phyloP scores from a whole-genome alignment of 1,140 invertebrate genomes.

The Babylonia areolata region DNA sequence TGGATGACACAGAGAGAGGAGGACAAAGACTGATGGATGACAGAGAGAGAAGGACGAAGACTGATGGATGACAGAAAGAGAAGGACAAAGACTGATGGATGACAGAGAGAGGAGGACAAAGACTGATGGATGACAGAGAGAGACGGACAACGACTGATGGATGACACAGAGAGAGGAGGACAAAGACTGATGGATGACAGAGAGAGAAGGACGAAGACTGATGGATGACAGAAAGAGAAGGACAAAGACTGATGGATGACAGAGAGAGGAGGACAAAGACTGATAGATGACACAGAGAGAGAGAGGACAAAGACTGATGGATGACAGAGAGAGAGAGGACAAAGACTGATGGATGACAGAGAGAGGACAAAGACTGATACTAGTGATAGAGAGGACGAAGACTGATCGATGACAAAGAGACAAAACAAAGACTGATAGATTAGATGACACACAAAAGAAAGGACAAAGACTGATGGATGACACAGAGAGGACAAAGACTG shows the following conservation, averaged over 20 bases:
- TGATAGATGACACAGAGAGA: too few relatives aligned
- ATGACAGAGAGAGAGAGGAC: too few relatives aligned
- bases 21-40: background rate
- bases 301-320: too few relatives aligned
- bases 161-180: too few relatives aligned
- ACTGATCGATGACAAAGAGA: background rate
- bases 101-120: background rate
- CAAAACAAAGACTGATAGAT: background rate
- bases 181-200: too few relatives aligned
- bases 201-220: too few relatives aligned
- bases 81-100: background rate
- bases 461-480: background rate
- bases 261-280: too few relatives aligned
- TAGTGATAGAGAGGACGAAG: background rate
- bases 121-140: background rate
- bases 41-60: background rate
- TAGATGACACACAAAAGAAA: background rate
- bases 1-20: background rate
- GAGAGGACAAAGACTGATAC: background rate
- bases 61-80: background rate
- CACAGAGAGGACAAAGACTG: background rate
- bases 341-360: background rate
- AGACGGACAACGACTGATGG: too few relatives aligned
- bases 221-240: too few relatives aligned
- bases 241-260: too few relatives aligned